phyloP scores from a whole-genome alignment of 2,113 vertebrate species.

The Acrocephalus arundinaceus region DNA sequence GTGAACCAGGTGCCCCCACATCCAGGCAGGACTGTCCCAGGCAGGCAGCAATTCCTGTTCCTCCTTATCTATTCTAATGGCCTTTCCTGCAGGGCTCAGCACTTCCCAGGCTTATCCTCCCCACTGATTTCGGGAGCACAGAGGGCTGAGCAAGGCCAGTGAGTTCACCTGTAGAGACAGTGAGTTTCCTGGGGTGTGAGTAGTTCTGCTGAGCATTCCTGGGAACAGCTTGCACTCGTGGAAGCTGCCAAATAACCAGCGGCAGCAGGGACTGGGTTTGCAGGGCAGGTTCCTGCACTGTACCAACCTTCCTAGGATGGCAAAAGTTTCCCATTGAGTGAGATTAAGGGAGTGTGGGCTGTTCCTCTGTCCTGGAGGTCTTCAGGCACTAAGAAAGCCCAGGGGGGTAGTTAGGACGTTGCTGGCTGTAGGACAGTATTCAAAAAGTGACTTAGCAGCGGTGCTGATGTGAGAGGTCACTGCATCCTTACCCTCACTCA shows the following conservation, averaged over 20 bases:
- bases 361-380: not conserved
- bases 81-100: conserved; percentile 17
- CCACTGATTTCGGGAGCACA: not conserved
- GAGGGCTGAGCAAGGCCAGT: not conserved
- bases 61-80: conserved; percentile 32
- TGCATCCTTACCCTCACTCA: fast-evolving
- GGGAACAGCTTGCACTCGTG: not conserved
- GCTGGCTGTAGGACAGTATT: not conserved
- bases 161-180: not conserved
- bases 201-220: not conserved
- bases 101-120: not conserved
- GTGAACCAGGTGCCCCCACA: not conserved
- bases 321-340: not conserved
- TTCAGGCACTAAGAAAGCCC: not conserved
- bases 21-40: not conserved
- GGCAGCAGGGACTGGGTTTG: not conserved
- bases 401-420: not conserved
- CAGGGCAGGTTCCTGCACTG: not conserved
- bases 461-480: fast-evolving
- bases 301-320: not conserved
- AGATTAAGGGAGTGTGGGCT: not conserved
- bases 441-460: not conserved
- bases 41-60: not conserved
- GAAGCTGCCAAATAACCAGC: not conserved
- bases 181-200: not conserved